Base-by-base conservation (phyloP, 1,140 invertebrate species). In the Zaprionus lachaisei region DNA sequence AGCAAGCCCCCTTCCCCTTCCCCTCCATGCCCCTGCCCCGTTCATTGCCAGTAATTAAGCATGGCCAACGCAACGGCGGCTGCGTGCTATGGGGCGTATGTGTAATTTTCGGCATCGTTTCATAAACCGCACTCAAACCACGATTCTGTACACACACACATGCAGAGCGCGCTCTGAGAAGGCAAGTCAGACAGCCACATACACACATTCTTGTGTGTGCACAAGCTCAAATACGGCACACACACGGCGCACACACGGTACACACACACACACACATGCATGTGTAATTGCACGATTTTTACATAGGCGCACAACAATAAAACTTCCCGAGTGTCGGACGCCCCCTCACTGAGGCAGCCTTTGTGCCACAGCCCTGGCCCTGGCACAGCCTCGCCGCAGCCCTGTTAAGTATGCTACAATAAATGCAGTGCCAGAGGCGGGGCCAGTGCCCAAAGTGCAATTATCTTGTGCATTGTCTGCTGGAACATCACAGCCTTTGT, bases 31-130 rank as follows among this genome's bases (percentile, higher is more conserved):
- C 41, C 6, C 41, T 24, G 15, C 60, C 14, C n/a, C 26, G 26
- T 26, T 83, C 47, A 51, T 51, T 70, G 69, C 34, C 68, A 79
- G 83, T 87, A 87, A 87, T 87, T 87, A 87, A 87, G 84, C 84
- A 72, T 89, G 74, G 79, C 81, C 78, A 64, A 63, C 78, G 66
- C 78, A 64, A 26, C 62, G 75, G 63, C 70, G 71, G 28, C 71
- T 79, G 68, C 69, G 65, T 81, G 84, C 83, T 72, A 90, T 80
- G 81, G 76, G 85, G 85, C 85, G 85, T 89, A 90, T 89, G 85
- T 90, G 85, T 90, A 89, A 91, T 90, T 90, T 90, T 90, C 82
- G 85, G 84, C 85, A 87, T 87, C 84, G 84, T 87, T 87, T 87
- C 84, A 87, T 87, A 89, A 89, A 75, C 71, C 79, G 57, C 79